Conservation (phyloP, 2,113 vertebrate species). For the Heterotilapia buettikoferi region DNA sequence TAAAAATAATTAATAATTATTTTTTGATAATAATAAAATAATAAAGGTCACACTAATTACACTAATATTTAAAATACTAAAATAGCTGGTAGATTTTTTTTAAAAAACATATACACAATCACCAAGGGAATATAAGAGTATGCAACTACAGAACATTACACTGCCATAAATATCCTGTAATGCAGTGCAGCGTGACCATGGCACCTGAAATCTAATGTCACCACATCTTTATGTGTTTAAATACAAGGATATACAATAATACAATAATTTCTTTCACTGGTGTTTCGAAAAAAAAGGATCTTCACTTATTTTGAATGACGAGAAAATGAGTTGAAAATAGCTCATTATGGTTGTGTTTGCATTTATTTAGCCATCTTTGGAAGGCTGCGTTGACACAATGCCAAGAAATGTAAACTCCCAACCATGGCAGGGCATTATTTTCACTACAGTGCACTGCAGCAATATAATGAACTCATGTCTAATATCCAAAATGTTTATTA, state of each 20-base stretch:
- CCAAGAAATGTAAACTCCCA: conserved; percentile 4
- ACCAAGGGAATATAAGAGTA: not conserved
- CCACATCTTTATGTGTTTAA: not conserved
- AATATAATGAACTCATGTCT: conserved; percentile 23
- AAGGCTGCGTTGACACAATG: not conserved
- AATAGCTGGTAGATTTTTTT: not conserved
- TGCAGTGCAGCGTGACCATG: not conserved
- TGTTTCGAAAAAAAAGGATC: not conserved
- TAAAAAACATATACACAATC: not conserved
- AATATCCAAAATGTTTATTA: conserved; percentile 53
- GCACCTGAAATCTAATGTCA: not conserved
- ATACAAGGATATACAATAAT: not conserved
- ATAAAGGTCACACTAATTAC: not conserved
- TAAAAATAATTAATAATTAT: not conserved
- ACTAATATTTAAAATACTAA: not conserved
- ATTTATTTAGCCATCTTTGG: conserved; percentile 4
- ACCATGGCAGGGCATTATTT: not conserved
- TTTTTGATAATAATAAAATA: not conserved
- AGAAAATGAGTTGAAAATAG: not conserved
- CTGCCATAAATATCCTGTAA: not conserved
- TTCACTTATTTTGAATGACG: not conserved
- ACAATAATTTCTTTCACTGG: not conserved
- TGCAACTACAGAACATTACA: not conserved
- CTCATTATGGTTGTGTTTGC: not conserved
- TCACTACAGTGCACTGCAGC: not conserved